Evolutionary conservation across 2,888 invertebrate species (phyloP), one percentile per base, ranked within the genome.

Genomic region (Elegia similella): DNA sequence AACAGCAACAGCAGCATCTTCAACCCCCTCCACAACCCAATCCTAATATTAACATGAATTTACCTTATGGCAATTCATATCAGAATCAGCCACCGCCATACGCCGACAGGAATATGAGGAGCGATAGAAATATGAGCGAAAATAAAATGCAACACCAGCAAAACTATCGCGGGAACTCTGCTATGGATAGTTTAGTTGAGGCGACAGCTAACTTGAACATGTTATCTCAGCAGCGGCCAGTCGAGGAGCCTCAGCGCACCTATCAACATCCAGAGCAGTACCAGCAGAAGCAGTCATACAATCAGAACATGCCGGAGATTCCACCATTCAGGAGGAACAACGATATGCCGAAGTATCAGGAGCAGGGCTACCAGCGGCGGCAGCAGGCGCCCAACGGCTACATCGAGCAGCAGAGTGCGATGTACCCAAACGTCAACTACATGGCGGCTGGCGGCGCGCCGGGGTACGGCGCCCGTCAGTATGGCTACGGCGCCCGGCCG

Each of bases 171-270:
- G 81, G 75, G 60, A 73, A 74, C 56, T 58, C 74, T 3, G 79
- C 76, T 43, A 83, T 90, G 72, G 89, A 89, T 7, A 82, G 68
- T 55, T 70, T 90, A 50, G 79, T 79, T 1, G 88, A 89, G 7
- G 86, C 86, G 0, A 77, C 90, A 0, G 76, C 84, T 0, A 84
- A 78, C 58, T 62, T 89, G 63, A 88, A 78, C 63, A 65, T 89
- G 55, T 69, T 86, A 46, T 62, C 76, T 0, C 80, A 74, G 59
- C 80, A 78, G 42, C 68, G 79, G 56, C 72, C 74, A 15, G 67
- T 53, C 34, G 79, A 80, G 8, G 84, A 85, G 7, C 44, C 72
- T 7, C 77, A 78, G 12, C 77, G 76, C 2, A 78, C 64, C 60
- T 85, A 84, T 56, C 85, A 78, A 52, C 79, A 77, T 13, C 66